These are phyloP conservation scores for Paralvinella palmiformis DNA, from an alignment of 1,140 invertebrate species.

Conservation along the genomic window DNA sequence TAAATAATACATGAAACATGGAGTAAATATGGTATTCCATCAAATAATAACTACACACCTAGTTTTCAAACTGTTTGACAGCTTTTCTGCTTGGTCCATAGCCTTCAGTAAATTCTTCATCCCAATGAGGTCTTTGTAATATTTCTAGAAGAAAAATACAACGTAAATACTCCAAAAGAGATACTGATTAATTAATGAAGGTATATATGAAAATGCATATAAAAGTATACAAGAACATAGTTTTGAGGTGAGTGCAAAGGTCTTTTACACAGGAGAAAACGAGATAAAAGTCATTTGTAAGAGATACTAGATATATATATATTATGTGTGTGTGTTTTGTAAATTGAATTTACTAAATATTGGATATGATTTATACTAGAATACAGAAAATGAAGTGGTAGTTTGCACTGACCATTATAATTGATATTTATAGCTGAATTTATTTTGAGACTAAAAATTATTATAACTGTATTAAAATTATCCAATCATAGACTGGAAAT, in stretches of 20 bases:
- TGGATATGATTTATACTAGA: too few relatives aligned
- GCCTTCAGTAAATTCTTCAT: conserved; percentile 51
- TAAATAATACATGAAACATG: background rate
- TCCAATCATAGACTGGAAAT: background rate
- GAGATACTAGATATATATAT: too few relatives aligned
- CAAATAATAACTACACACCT: conserved; percentile 47
- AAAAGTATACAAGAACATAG: too few relatives aligned
- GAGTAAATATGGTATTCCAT: background rate
- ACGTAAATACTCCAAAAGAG: background rate
- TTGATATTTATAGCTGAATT: background rate
- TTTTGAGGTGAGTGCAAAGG: too few relatives aligned
- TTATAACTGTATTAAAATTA: background rate
- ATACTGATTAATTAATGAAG: too few relatives aligned
- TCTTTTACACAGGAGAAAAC: too few relatives aligned
- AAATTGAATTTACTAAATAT: too few relatives aligned
- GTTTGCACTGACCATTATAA: background rate
- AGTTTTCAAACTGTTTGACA: conserved; percentile 55
- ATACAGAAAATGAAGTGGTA: background rate
- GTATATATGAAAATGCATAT: too few relatives aligned
- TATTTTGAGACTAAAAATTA: background rate
- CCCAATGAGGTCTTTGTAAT: conserved; percentile 55
- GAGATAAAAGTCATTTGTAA: too few relatives aligned
- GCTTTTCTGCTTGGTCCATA: conserved; percentile 48
- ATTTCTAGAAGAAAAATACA: conserved; percentile 47
- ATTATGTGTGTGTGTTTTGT: too few relatives aligned